Conservation (phyloP, 2,888 invertebrate species). For the Eilema sororculum region DNA sequence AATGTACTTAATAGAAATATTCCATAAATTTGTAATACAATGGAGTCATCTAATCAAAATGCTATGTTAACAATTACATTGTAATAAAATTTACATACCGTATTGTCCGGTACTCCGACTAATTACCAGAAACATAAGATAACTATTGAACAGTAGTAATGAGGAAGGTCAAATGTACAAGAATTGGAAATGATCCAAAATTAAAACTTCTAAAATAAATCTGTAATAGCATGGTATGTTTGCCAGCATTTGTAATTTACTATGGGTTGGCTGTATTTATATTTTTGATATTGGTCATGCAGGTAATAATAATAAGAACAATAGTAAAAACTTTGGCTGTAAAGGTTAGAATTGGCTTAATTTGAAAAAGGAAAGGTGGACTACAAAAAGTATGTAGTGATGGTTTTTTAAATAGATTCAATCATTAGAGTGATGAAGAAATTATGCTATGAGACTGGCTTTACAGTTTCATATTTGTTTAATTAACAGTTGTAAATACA, state of each 20-base stretch:
- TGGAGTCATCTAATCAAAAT: background rate
- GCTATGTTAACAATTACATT: background rate
- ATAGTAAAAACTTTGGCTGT: background rate
- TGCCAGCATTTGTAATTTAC: slow-evolving; percentile 72
- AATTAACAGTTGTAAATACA: background rate
- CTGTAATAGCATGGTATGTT: slow-evolving; percentile 66
- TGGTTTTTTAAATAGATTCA: background rate
- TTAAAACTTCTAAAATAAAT: slow-evolving; percentile 83
- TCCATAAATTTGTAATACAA: slow-evolving; percentile 1
- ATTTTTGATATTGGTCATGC: slow-evolving; percentile 46
- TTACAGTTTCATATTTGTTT: background rate
- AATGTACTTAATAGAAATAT: background rate
- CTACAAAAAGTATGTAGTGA: background rate
- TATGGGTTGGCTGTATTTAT: slow-evolving; percentile 52
- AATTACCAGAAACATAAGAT: slow-evolving; percentile 45
- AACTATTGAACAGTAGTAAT: slow-evolving; percentile 59
- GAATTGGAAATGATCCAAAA: slow-evolving; percentile 82
- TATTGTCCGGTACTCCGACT: slow-evolving; percentile 25
- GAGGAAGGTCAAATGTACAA: slow-evolving; percentile 71
- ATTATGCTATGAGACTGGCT: background rate
- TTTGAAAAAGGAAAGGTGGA: background rate
- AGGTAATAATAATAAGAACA: slow-evolving; percentile 2
- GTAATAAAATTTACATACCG: slow-evolving; percentile 42
- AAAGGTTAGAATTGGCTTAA: background rate
- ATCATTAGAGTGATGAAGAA: background rate